These are phyloP conservation scores for Sycophila sp. DNA, from an alignment of 1,140 invertebrate species.

Conservation along the genomic window DNA sequence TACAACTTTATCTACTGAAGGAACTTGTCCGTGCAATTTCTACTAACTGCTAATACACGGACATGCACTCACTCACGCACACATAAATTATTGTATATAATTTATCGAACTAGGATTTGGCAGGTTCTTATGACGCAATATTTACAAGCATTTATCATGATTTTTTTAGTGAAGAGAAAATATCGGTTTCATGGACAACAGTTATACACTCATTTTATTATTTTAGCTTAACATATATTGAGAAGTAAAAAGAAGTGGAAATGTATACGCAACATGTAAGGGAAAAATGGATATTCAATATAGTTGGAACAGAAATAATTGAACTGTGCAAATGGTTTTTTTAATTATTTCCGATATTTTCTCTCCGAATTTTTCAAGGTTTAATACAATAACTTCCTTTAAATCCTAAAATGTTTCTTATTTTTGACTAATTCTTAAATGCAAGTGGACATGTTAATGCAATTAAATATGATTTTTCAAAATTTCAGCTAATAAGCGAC, in stretches of 20 bases:
- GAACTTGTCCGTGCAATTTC: constrained; percentile 42
- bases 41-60: constrained; percentile 41
- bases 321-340: too few relatives aligned
- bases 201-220: too few relatives aligned
- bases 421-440: too few relatives aligned
- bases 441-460: background rate
- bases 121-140: constrained; percentile 35
- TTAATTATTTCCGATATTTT: background rate
- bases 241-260: too few relatives aligned
- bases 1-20: constrained; percentile 38
- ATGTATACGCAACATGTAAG: too few relatives aligned
- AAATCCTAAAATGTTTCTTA: background rate
- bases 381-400: too few relatives aligned
- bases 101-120: constrained; percentile 34
- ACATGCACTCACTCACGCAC: constrained; percentile 25
- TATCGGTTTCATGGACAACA: too few relatives aligned
- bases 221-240: too few relatives aligned
- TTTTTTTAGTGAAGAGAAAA: background rate
- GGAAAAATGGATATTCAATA: too few relatives aligned
- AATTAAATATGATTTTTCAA: background rate
- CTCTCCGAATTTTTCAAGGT: too few relatives aligned
- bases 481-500: background rate
- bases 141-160: constrained; percentile 11
- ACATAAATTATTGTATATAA: constrained; percentile 28
- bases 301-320: too few relatives aligned